phyloP scores from a whole-genome alignment of 1,140 invertebrate species.

The Pogonus chalceus region DNA sequence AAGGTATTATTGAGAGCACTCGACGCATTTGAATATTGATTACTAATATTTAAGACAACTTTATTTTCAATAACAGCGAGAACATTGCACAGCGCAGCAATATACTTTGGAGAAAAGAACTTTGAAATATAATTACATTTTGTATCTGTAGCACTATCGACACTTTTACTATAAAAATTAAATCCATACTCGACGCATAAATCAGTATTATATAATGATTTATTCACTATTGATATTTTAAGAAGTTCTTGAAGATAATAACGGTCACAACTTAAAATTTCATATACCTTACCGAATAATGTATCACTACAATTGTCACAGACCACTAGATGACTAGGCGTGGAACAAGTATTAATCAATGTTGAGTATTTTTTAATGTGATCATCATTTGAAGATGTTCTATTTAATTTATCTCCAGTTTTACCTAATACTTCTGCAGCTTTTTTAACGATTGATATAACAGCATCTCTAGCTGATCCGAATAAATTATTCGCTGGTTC shows the following conservation, averaged over 20 bases:
- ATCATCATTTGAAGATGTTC: conserved; percentile 19
- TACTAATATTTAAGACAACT: conserved; percentile 51
- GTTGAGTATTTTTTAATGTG: conserved; percentile 24
- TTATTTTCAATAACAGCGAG: conserved; percentile 54
- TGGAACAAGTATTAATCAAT: conserved; percentile 38
- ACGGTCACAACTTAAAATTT: conserved; percentile 53
- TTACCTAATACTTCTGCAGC: conserved; percentile 71
- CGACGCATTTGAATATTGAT: conserved; percentile 19
- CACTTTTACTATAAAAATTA: conserved; percentile 44
- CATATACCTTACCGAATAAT: conserved; percentile 51
- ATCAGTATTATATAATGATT: conserved; percentile 43
- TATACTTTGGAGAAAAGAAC: conserved; percentile 52
- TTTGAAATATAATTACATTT: conserved; percentile 38
- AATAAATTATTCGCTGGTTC: conserved; percentile 55
- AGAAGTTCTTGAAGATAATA: conserved; percentile 44
- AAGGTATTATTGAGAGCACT: background rate
- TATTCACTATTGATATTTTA: conserved; percentile 41
- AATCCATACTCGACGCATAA: conserved; percentile 48
- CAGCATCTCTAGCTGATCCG: conserved; percentile 72
- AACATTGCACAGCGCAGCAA: conserved; percentile 67
- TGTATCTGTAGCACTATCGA: conserved; percentile 34
- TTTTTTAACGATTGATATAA: conserved; percentile 80
- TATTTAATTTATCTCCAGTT: conserved; percentile 44
- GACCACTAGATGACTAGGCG: conserved; percentile 56
- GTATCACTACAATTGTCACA: conserved; percentile 60